A percentile compares a stretch with the other conserved stretches of the same genome.
phyloP scores from a whole-genome alignment of 2,113 vertebrate species.

The Sclerurus mexicanus region DNA sequence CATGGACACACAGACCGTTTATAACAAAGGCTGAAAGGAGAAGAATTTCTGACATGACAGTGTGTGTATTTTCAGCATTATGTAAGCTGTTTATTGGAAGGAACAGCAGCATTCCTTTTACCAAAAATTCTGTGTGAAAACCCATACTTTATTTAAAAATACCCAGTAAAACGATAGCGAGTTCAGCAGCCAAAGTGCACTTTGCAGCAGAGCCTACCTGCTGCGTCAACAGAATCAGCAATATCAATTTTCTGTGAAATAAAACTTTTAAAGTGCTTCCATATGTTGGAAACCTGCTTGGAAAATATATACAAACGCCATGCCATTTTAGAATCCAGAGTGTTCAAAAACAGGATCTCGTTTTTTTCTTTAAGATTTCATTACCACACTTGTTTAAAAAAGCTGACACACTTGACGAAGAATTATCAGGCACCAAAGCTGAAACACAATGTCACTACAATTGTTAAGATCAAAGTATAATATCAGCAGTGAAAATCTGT shows the following conservation, averaged over 20 bases:
- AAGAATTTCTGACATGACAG: neutral
- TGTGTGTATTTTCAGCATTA: neutral
- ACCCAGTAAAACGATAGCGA: neutral
- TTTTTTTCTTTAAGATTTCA: neutral
- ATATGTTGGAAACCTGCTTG: neutral
- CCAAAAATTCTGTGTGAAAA: neutral
- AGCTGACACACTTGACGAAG: neutral
- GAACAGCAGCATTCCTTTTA: neutral
- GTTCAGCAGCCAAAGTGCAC: neutral
- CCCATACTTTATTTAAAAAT: neutral
- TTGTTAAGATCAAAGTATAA: neutral
- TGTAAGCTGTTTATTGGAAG: neutral
- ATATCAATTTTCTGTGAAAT: slow-evolving; percentile 73
- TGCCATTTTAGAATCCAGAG: neutral
- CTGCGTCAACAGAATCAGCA: slow-evolving; percentile 84
- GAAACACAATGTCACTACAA: neutral
- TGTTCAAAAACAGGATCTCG: neutral
- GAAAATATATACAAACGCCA: neutral
- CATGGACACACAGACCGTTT: rapidly evolving
- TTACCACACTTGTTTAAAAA: neutral
- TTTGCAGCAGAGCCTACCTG: slow-evolving; percentile 64
- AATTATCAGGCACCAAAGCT: neutral
- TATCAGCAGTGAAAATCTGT: neutral
- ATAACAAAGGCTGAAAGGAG: neutral
- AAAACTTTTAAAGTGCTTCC: neutral